Evolutionary conservation across 2,888 invertebrate species (phyloP), one percentile per base, ranked within the genome.

Genomic region (Agonopterix alstromeriana): DNA sequence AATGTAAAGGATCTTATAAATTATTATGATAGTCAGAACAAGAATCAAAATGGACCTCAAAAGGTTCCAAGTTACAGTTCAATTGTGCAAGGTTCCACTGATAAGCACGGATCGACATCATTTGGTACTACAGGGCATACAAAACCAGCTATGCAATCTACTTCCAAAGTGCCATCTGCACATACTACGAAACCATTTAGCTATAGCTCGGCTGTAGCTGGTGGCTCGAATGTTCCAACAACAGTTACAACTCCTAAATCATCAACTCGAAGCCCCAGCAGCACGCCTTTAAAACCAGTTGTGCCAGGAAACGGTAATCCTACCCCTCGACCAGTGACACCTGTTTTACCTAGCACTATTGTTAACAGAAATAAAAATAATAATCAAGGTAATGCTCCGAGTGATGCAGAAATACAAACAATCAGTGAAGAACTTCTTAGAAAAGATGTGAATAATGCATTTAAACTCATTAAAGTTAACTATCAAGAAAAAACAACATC

Each of bases 401-500:
- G 89, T 48, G 93, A 94, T 62, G 84, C 85, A 56, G 93, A 94
- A 74, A 73, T 94, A 42, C 90, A 92, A 63, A 90, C 90, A 43
- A 81, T 95, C 46, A 92, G 94, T 10, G 95, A 96, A 79, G 91
- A 91, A 47, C 78, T 96, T 12, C 89, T 94, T 50, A 90, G 89
- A 49, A 93, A 94, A 68, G 96, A 96, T 68, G 80, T 77, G 0
- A 95, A 94, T 72, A 95, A 94, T 72, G 94, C 93, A 41, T 91
- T 93, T 5, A 92, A 82, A 65, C 90, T 91, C 57, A 86, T 95
- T n/a, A 92, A 90, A 0, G 67, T 95, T 1, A 94, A 95, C 73
- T 89, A 92, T 52, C 96, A 96, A 82, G 93, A 92, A 54, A 92
- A 92, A 72, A 95, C 95, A 0, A 90, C 92, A 1, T 93, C 94